Evolutionary conservation across 2,797 vertebrate genomes (phyloP), one percentile per base, ranked within the genome.

Genomic region (Macropus fuliginosus): DNA sequence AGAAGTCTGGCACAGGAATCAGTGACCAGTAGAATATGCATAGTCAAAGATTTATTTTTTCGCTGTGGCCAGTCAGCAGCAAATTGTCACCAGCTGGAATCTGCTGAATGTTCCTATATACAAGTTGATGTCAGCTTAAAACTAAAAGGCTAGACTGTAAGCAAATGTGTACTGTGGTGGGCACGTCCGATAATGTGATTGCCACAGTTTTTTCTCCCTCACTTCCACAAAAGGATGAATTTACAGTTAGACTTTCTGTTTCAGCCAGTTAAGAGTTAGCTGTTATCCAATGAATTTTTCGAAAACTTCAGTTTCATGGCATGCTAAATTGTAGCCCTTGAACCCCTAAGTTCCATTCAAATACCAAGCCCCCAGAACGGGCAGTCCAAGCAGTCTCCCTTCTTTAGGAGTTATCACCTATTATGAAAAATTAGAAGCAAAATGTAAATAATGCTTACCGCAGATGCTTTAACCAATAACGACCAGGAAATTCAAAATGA

Each of bases 61-160:
- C 94, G 91, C 97, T 74, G 91, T 56, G 91, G 93, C 94, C 95
- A 54, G 90, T 93, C 94, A 94, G 96, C 96, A 91, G 95, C 81
- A 54, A 59, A 95, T 91, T 90, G 93, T 96, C 97, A 92, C 94
- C 93, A 92, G 54, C 5, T 90, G 91, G 92, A 96, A 95, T 94
- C 96, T 94, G 96, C 97, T 56, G 66, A 90, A 56, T 74, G 81
- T 94, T 94, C 94, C 94, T 92, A 6, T 87, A 11, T n/a, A 74
- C 56, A 92, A 90, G 89, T 55, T 87, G 94, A 92, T 92, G 93
- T 95, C 96, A 94, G 91, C 95, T 95, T 90, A 50, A 81, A 96
- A 95, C 31, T 59, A 91, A 28, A 74, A 13, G 89, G 52, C 87
- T 54, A 28, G 54, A 90, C 91, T 21, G 28, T 57, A 56, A 91